These are phyloP conservation scores for Lasioglossum baleicum DNA, from an alignment of 1,140 invertebrate genomes.

Conservation along the genomic window DNA sequence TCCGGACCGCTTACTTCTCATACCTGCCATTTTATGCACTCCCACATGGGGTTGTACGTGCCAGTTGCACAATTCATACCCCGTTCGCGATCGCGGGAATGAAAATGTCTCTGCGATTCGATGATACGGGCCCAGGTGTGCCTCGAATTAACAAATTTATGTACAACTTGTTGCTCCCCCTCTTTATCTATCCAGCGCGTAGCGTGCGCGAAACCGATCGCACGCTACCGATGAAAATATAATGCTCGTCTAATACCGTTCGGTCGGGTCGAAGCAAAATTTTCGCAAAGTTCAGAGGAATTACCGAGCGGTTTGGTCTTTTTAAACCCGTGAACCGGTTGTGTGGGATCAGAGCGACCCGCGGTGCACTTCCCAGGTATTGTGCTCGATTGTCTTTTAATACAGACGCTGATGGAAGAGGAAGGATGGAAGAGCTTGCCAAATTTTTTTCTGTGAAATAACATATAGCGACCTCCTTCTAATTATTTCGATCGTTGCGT, in stretches of 20 bases:
- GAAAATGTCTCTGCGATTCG: slow-evolving; percentile 25
- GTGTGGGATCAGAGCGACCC: slow-evolving; percentile 1
- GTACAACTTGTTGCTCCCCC: neutral
- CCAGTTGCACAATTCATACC: slow-evolving; percentile 12
- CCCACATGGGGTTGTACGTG: slow-evolving; percentile 3
- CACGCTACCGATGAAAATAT: neutral
- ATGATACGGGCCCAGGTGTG: slow-evolving; percentile 24
- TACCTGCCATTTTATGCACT: slow-evolving; percentile 12
- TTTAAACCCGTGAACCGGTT: neutral
- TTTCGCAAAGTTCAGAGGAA: slow-evolving; percentile 25
- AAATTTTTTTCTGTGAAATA: too few species aligned
- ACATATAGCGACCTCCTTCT: too few species aligned
- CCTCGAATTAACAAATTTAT: slow-evolving; percentile 1
- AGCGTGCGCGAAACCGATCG: slow-evolving; percentile 3
- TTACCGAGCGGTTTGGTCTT: neutral
- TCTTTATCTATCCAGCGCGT: slow-evolving; percentile 19
- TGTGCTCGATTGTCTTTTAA: too few species aligned
- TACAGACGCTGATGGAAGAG: too few species aligned
- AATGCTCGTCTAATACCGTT: neutral
- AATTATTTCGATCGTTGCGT: too few species aligned
- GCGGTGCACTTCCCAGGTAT: neutral
- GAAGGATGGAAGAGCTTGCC: too few species aligned
- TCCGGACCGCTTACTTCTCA: slow-evolving; percentile 11
- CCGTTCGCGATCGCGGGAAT: neutral
- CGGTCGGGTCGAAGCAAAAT: neutral